Base-by-base conservation (phyloP, 2,888 invertebrate genomes). In the Lucinisca nassula region DNA sequence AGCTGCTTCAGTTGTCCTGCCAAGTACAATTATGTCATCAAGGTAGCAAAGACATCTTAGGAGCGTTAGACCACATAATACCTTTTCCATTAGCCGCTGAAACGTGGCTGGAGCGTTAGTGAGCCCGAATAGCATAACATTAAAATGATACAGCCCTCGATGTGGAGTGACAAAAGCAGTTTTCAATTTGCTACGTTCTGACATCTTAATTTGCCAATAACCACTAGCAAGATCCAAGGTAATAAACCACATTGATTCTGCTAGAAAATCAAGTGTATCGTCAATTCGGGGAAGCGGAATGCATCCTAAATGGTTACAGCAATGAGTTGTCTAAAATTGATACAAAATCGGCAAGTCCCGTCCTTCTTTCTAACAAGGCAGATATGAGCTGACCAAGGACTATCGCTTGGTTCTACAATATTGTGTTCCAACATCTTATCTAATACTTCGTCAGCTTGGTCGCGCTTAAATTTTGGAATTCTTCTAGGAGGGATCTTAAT, bases 1-100 rank as follows among this genome's bases (percentile, higher is more conserved):
- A 17, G 27, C 77, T 38, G 30, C 37, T 14, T 83, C 77, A 77
- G 83, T 83, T 17, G 74, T 38, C 17, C 17, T 35, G 2, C 77
- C 72, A 38, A 81, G 49, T 6, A 81, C 40, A 30, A 87, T 81
- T 0, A 80, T 70, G 61, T 88, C 84, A 37, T 85, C 84, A n/a
- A 82, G 30, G 40, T 87, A 87, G 21, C 74, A 76, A 1, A 87
- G 40, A 32, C 80, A 83, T 58, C 24, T 72, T 32, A 70, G 17
- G 32, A 58, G 78, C 10, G 80, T 45, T 24, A 83, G 30, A 35
- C 72, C 77, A 0, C 32, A 24, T 21, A 87, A 38, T 21, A 83
- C 77, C 3, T 49, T 17, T 17, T 82, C 70, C 70, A 75, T 76
- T 14, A 83, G 37, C 10, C 79, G 21, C 40, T 76, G 38, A 35